Percentiles rank a stretch among this genome's conserved stretches.
phyloP scores from a whole-genome alignment of 1,140 invertebrate species.

The Elysia chlorotica region DNA sequence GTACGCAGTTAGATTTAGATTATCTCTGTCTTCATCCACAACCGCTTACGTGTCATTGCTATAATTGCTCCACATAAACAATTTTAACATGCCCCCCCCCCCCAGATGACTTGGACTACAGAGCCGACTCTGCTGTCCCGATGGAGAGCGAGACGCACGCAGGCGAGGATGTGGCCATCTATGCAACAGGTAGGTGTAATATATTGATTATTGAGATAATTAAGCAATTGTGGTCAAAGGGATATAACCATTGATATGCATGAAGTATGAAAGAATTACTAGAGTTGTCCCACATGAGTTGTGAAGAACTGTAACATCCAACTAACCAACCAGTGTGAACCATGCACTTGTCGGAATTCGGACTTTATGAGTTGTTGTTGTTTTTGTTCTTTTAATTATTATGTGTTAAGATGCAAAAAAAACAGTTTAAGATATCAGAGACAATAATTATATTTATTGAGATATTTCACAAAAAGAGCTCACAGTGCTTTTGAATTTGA shows the following conservation, averaged over 20 bases:
- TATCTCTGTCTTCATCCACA: neutral
- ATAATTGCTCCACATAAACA: neutral
- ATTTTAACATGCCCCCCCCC: neutral
- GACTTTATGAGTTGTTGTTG: too few relatives aligned
- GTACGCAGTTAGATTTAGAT: neutral
- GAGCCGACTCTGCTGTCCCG: conserved; percentile 68
- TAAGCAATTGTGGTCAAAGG: neutral
- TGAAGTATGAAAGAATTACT: neutral
- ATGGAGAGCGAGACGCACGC: conserved; percentile 64
- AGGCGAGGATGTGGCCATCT: conserved; percentile 56
- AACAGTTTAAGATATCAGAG: too few relatives aligned
- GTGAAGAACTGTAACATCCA: neutral
- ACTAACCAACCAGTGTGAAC: neutral
- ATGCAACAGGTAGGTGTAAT: conserved; percentile 1
- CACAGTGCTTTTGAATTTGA: too few relatives aligned
- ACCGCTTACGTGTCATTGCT: neutral
- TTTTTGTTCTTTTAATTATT: too few relatives aligned
- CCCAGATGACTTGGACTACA: conserved; percentile 19
- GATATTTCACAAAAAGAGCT: too few relatives aligned
- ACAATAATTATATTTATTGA: too few relatives aligned
- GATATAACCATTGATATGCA: neutral
- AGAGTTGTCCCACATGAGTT: neutral
- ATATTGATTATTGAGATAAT: neutral
- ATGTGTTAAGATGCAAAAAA: too few relatives aligned
- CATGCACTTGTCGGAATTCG: neutral